phyloP scores from a whole-genome alignment of 2,113 vertebrate genomes.

The Rhinopithecus roxellana region DNA sequence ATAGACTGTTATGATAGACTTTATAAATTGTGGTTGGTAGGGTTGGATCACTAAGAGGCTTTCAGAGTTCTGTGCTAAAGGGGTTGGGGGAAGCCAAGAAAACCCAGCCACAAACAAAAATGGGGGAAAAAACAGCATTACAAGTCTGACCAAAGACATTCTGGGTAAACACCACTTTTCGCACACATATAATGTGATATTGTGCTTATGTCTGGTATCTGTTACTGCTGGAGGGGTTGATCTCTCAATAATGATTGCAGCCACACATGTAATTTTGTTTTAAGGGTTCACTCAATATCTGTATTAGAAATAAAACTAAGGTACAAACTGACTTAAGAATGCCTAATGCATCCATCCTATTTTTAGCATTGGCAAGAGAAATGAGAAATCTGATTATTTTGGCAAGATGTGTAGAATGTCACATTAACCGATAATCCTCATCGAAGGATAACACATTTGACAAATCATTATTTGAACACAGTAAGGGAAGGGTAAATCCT shows the following conservation, averaged over 20 bases:
- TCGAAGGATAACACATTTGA: conserved; percentile 18
- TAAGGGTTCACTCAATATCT: not conserved
- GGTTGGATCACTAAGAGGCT: conserved; percentile 72
- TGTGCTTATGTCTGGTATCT: conserved; percentile 69
- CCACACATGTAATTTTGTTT: conserved; percentile 37
- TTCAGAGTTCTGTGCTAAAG: conserved; percentile 74
- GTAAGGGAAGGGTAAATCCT: not conserved
- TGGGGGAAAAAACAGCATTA: conserved; percentile 66
- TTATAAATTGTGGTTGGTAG: conserved; percentile 79
- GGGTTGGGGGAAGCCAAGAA: conserved; percentile 57
- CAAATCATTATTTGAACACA: not conserved
- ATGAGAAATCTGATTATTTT: conserved; percentile 44
- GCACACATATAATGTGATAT: conserved; percentile 70
- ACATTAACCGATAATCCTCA: conserved; percentile 11
- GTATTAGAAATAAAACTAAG: conserved; percentile 37
- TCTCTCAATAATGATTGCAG: conserved; percentile 55
- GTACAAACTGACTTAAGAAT: not conserved
- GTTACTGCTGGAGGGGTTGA: conserved; percentile 22
- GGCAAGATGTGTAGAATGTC: not conserved
- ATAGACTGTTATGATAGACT: conserved; percentile 80
- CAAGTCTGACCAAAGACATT: conserved; percentile 71
- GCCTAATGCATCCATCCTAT: not conserved
- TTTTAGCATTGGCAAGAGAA: conserved; percentile 41
- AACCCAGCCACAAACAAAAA: conserved; percentile 68
- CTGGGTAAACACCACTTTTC: conserved; percentile 68